Evolutionary conservation across 2,888 invertebrate species (phyloP).

Genomic region (Escarpia spicata): DNA sequence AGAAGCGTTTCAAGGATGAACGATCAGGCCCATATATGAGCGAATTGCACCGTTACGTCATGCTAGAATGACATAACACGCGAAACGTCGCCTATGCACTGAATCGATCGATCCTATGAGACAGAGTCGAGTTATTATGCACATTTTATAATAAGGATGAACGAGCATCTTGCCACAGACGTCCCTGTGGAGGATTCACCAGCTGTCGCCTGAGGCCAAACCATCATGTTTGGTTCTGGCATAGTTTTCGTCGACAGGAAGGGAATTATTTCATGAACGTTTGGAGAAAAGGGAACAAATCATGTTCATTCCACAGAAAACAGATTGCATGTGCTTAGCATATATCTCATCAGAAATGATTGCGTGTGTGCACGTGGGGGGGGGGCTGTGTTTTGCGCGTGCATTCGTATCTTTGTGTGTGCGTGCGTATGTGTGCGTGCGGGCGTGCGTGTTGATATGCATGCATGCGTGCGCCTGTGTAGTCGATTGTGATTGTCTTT

Average conservation of each 20-base stretch:
- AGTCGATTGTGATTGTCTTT: neutral
- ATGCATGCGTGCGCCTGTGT: neutral
- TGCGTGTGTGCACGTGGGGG: neutral
- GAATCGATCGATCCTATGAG: neutral
- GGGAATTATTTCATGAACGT: neutral
- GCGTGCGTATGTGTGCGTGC: neutral
- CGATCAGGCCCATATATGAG: no score
- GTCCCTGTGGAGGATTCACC: neutral
- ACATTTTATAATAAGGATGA: neutral
- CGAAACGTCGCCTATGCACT: neutral
- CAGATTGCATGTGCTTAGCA: no score
- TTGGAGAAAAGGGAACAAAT: neutral
- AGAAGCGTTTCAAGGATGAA: no score
- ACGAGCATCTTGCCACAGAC: neutral
- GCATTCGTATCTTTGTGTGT: neutral
- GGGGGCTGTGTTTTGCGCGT: neutral
- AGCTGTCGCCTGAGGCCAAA: neutral
- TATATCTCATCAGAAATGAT: neutral
- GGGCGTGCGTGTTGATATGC: neutral
- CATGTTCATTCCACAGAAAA: neutral
- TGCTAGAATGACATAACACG: neutral
- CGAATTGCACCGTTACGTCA: no score
- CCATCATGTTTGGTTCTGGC: neutral
- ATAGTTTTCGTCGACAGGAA: neutral
- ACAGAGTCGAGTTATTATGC: neutral